These are phyloP conservation scores for Dipodomys stephensi DNA, from an alignment of 2,113 vertebrate species.

Conservation along the genomic window DNA sequence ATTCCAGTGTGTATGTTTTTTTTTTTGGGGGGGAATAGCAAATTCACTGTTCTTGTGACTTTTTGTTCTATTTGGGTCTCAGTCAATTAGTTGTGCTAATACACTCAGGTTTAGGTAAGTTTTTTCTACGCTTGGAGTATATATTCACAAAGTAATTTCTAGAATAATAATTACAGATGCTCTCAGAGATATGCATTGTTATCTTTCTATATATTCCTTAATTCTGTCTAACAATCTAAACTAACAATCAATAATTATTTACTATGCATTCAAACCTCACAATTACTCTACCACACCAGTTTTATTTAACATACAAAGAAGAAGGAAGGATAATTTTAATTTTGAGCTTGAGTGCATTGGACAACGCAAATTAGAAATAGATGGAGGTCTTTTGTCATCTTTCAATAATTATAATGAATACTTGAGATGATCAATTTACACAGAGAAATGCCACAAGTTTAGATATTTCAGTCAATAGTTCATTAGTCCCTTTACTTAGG, in stretches of 20 bases:
- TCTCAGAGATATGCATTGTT: background rate
- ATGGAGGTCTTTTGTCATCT: background rate
- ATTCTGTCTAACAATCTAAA: background rate
- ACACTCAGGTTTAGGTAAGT: background rate
- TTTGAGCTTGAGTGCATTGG: background rate
- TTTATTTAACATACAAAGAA: background rate
- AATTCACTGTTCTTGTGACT: background rate
- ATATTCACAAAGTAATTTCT: background rate
- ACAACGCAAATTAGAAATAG: background rate
- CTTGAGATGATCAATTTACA: background rate
- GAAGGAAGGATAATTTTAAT: background rate
- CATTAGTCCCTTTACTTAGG: background rate
- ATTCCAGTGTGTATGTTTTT: too few species aligned
- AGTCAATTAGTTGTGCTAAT: background rate
- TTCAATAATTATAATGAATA: background rate
- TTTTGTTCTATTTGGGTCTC: background rate
- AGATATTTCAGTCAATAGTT: background rate
- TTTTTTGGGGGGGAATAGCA: too few species aligned
- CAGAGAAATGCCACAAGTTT: background rate
- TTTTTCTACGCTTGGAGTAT: background rate
- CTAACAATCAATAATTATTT: background rate
- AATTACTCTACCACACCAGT: background rate
- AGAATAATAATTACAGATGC: too few species aligned
- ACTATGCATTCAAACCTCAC: background rate
- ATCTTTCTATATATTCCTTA: background rate